phyloP scores from a whole-genome alignment of 1,140 invertebrate genomes.

The Ctenoplectra terminalis region DNA sequence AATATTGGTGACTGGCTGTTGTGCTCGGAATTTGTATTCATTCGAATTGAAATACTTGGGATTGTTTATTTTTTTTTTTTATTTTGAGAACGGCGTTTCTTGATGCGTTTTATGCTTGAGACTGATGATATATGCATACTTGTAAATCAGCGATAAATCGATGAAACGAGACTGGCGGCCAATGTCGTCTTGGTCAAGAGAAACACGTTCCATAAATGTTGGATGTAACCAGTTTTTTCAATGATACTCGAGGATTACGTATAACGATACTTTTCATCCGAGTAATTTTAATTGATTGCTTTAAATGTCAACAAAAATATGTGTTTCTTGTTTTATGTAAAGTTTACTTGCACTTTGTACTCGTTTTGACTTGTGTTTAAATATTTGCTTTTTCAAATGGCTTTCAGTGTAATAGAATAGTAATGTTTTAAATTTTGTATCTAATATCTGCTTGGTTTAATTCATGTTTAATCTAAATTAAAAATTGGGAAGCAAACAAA shows the following conservation, averaged over 20 bases:
- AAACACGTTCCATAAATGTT: constrained; percentile 2
- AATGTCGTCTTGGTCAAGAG: background rate
- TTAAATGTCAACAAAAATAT: background rate
- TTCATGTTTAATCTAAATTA: too few species aligned
- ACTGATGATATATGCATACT: background rate
- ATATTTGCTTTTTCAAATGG: too few species aligned
- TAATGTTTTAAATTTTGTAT: too few species aligned
- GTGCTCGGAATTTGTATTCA: background rate
- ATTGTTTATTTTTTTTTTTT: too few species aligned
- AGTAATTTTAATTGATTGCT: too few species aligned
- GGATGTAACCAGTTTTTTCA: constrained; percentile 18
- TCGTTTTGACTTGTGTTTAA: too few species aligned
- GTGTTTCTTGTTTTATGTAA: background rate
- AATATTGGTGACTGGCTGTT: background rate
- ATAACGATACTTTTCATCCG: background rate
- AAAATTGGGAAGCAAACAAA: too few species aligned
- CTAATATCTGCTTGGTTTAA: too few species aligned
- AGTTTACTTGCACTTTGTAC: background rate
- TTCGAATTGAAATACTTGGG: background rate
- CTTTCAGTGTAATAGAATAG: too few species aligned
- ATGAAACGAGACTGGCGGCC: background rate
- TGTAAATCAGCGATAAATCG: constrained; percentile 3
- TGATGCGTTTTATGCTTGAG: too few species aligned
- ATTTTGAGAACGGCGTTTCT: background rate
- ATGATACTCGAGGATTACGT: background rate